A percentile compares a stretch with the other conserved stretches of the same genome.
Conservation (phyloP, 2,888 invertebrate genomes). For the Piscicola geometra region DNA sequence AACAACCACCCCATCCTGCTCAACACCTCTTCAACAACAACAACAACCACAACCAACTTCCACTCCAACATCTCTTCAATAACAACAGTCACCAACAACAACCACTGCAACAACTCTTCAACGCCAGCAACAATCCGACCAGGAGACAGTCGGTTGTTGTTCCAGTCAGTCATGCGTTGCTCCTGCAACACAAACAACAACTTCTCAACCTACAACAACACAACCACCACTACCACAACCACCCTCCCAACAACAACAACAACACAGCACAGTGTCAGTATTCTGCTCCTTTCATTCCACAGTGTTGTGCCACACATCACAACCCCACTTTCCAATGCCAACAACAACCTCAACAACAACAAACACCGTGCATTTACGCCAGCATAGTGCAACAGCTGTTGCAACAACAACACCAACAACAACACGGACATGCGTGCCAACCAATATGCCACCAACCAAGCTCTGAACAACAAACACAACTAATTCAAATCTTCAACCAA, state of each 20-base stretch:
- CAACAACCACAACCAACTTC: background rate
- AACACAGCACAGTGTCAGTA: too few species aligned
- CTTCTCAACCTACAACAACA: constrained; percentile 20
- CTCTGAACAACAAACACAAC: constrained; percentile 1
- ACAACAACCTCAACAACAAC: constrained; percentile 9
- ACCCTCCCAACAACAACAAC: background rate
- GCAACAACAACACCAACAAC: constrained; percentile 11
- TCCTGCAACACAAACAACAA: constrained; percentile 28
- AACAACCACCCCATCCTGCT: background rate
- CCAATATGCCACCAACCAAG: background rate
- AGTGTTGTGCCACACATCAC: constrained; percentile 10
- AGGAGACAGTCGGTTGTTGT: background rate
- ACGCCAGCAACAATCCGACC: background rate
- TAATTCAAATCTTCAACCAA: background rate
- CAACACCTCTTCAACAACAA: background rate
- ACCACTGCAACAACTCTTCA: constrained; percentile 5
- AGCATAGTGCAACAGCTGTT: constrained; percentile 2
- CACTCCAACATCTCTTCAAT: background rate
- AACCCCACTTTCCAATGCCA: too few species aligned
- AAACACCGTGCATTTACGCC: background rate
- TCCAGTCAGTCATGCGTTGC: constrained; percentile 14
- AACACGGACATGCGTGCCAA: background rate
- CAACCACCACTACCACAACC: constrained; percentile 30
- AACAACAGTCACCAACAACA: background rate
- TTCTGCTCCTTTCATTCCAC: background rate